Evolutionary conservation across 92 coral and sea anemone species (phyloP).

Genomic region (Epizoanthus stellaris): DNA sequence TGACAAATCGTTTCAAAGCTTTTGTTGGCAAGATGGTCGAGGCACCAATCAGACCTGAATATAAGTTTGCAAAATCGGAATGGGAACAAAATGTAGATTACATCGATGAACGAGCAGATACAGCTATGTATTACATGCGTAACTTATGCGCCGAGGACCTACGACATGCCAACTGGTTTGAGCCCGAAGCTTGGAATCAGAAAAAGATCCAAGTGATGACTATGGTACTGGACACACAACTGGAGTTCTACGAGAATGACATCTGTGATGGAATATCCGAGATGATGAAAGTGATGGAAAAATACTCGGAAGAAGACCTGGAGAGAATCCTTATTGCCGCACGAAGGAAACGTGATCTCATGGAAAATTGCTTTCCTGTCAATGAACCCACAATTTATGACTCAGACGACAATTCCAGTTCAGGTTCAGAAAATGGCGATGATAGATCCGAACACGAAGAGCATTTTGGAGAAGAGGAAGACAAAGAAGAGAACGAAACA

Average conservation of each 20-base stretch:
- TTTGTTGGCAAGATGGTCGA: constrained; percentile 70
- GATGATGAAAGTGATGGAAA: constrained; percentile 63
- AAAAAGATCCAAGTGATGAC: constrained; percentile 74
- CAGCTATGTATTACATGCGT: constrained; percentile 79
- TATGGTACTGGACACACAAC: constrained; percentile 67
- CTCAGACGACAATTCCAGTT: constrained; percentile 14
- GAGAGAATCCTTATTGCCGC: constrained; percentile 51
- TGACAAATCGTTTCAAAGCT: constrained; percentile 74
- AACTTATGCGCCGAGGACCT: constrained; percentile 86
- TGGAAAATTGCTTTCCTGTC: constrained; percentile 19
- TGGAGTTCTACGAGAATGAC: constrained; percentile 78
- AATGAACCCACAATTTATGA: neutral
- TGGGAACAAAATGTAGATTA: constrained; percentile 73
- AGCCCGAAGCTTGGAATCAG: constrained; percentile 54
- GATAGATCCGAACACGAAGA: no score
- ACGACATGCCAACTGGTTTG: constrained; percentile 84
- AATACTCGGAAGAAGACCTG: constrained; percentile 64
- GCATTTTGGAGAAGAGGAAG: no score
- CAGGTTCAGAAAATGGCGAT: neutral
- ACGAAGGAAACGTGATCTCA: constrained; percentile 9
- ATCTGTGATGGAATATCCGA: constrained; percentile 84
- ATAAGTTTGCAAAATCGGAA: constrained; percentile 80
- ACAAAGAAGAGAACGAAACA: no score
- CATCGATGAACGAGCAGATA: constrained; percentile 82
- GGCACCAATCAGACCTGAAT: constrained; percentile 83